phyloP scores from a whole-genome alignment of 2,888 invertebrate species.

The Beris chalybata region DNA sequence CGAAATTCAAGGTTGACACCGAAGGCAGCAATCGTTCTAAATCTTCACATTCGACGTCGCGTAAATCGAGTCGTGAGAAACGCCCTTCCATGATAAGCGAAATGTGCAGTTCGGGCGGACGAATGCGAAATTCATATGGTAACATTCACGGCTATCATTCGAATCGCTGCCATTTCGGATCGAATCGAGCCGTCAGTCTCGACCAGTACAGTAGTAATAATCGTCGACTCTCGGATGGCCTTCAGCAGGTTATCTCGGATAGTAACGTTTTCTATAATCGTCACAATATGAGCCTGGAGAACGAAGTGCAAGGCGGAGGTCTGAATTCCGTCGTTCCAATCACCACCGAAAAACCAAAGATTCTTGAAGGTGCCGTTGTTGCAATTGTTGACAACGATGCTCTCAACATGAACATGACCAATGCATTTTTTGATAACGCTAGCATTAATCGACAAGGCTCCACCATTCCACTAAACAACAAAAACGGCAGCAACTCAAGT shows the following conservation, averaged over 20 bases:
- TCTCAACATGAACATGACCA: conserved; percentile 41
- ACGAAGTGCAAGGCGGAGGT: conserved; percentile 36
- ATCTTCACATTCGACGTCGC: conserved; percentile 65
- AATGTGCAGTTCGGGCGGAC: conserved; percentile 55
- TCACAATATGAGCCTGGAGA: conserved; percentile 49
- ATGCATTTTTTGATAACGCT: conserved; percentile 19
- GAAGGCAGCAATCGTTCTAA: conserved; percentile 66
- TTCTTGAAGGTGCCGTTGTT: conserved; percentile 39
- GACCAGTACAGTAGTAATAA: conserved; percentile 57
- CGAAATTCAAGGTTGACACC: conserved; percentile 76
- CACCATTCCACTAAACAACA: conserved; percentile 11
- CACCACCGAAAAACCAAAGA: conserved; percentile 34
- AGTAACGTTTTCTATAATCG: conserved; percentile 56
- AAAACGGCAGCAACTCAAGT: conserved; percentile 16
- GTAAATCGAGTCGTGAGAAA: conserved; percentile 69
- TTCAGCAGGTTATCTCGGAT: conserved; percentile 56
- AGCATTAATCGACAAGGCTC: conserved; percentile 19
- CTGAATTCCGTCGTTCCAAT: conserved; percentile 37
- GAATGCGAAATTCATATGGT: conserved; percentile 56
- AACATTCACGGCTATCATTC: conserved; percentile 55
- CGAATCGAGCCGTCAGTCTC: conserved; percentile 56
- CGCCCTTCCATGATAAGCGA: conserved; percentile 57
- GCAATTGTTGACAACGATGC: conserved; percentile 37
- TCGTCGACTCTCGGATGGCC: conserved; percentile 54
- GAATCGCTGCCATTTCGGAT: conserved; percentile 55